These are phyloP conservation scores for Gobio occitaniae DNA, from an alignment of 2,797 vertebrate species.

Conservation along the genomic window DNA sequence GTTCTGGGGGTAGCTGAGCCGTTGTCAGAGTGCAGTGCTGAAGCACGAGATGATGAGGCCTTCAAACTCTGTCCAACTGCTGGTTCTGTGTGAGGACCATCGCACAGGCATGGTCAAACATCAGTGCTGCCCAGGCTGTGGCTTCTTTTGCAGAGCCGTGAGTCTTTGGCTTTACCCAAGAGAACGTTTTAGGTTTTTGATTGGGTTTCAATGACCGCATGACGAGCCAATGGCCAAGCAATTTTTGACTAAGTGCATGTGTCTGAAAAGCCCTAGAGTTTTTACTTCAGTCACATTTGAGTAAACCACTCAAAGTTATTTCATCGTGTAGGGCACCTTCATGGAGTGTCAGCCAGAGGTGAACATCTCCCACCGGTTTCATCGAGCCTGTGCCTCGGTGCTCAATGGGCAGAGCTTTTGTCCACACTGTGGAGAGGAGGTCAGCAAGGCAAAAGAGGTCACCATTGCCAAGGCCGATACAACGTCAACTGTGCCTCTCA, in stretches of 20 bases:
- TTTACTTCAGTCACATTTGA: conserved; percentile 23
- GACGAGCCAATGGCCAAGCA: conserved; percentile 14
- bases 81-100: conserved; percentile 98
- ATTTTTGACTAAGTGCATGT: conserved; percentile 10
- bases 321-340: conserved; percentile 87
- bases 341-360: conserved; percentile 98
- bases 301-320: not conserved
- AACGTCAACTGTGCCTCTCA: conserved; percentile 85
- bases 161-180: conserved; percentile 70
- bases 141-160: conserved; percentile 97
- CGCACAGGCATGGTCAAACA: conserved; percentile 97
- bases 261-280: conserved; percentile 3
- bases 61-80: conserved; percentile 93
- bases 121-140: conserved; percentile 98
- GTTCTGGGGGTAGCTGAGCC: conserved; percentile 81
- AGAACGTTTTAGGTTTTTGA: conserved; percentile 31
- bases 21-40: conserved; percentile 89
- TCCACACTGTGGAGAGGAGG: conserved; percentile 96
- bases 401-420: conserved; percentile 94
- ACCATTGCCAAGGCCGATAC: conserved; percentile 98
- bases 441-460: conserved; percentile 94
- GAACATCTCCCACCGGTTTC: conserved; percentile 96
- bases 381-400: conserved; percentile 89
- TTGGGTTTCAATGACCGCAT: conserved; percentile 30
- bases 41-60: conserved; percentile 99